Evolutionary conservation across 2,888 invertebrate genomes (phyloP).

Genomic region (Nowickia ferox): DNA sequence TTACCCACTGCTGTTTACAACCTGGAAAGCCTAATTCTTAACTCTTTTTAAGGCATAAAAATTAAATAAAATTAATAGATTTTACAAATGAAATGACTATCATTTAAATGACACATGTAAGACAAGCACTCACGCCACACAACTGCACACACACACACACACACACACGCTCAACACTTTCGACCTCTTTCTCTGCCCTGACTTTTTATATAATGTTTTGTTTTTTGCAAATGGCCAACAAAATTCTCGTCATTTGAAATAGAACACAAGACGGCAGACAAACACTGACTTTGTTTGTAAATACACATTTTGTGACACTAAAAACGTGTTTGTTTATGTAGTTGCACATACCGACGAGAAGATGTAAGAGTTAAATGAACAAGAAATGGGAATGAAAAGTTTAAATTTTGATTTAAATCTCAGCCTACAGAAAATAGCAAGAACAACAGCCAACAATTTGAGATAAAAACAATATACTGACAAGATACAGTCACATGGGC

Average conservation of each 20-base stretch:
- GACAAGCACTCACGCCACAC: slow-evolving; percentile 51
- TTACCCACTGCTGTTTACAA: slow-evolving; percentile 15
- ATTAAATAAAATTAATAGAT: slow-evolving; percentile 53
- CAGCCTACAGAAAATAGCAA: slow-evolving; percentile 50
- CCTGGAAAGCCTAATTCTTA: slow-evolving; percentile 49
- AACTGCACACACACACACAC: neutral
- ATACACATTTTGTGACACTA: slow-evolving; percentile 4
- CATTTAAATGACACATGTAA: slow-evolving; percentile 70
- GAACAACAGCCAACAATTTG: slow-evolving; percentile 34
- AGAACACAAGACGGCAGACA: slow-evolving; percentile 1
- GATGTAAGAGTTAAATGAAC: slow-evolving; percentile 52
- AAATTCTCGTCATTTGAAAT: slow-evolving; percentile 56
- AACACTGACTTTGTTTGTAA: neutral
- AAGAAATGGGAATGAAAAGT: slow-evolving; percentile 47
- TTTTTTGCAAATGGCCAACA: slow-evolving; percentile 36
- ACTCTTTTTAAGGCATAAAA: slow-evolving; percentile 53
- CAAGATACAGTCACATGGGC: slow-evolving; percentile 1
- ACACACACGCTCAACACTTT: neutral
- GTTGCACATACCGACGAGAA: slow-evolving; percentile 16
- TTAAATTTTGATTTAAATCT: slow-evolving; percentile 69
- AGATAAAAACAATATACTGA: slow-evolving; percentile 41
- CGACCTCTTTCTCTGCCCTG: neutral
- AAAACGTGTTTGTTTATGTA: slow-evolving; percentile 14
- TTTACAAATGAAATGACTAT: slow-evolving; percentile 45
- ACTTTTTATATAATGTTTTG: neutral